Evolutionary conservation across 2,113 vertebrate species (phyloP).

Genomic region (Romanogobio albipinnatus): DNA sequence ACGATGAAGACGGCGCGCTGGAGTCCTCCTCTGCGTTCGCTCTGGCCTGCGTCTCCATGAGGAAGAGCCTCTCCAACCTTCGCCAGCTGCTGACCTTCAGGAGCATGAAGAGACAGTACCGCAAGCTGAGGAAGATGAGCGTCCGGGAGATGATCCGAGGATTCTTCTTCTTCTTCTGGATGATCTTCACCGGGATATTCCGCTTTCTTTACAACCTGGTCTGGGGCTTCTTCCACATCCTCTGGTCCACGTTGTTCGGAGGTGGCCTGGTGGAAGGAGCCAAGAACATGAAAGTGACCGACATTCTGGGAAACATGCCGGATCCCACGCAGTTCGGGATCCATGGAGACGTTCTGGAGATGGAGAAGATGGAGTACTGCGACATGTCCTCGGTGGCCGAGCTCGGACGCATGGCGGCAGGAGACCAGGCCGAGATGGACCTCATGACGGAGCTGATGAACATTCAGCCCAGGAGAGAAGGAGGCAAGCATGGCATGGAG

Average conservation of each 20-base stretch:
- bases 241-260: slow-evolving; percentile 95
- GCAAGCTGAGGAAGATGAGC: slow-evolving; percentile 90
- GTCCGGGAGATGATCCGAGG: slow-evolving; percentile 86
- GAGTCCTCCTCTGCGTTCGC: slow-evolving; percentile 91
- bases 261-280: slow-evolving; percentile 96
- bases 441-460: slow-evolving; percentile 89
- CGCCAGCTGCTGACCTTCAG: slow-evolving; percentile 84
- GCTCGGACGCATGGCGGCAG: slow-evolving; percentile 83
- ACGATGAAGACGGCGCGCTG: slow-evolving; percentile 78
- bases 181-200: slow-evolving; percentile 85
- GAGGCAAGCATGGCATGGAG: slow-evolving; percentile 85
- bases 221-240: slow-evolving; percentile 91
- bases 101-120: slow-evolving; percentile 86
- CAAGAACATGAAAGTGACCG: slow-evolving; percentile 97
- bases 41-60: slow-evolving; percentile 84
- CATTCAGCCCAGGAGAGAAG: slow-evolving; percentile 85
- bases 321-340: slow-evolving; percentile 98
- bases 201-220: slow-evolving; percentile 83
- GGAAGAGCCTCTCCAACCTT: slow-evolving; percentile 80
- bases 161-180: slow-evolving; percentile 92
- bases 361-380: slow-evolving; percentile 83
- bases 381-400: slow-evolving; percentile 79
- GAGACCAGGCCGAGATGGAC: slow-evolving; percentile 82
- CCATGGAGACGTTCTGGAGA: slow-evolving; percentile 88
- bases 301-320: slow-evolving; percentile 97